Evolutionary conservation across 2,113 vertebrate species (phyloP).

Genomic region (Plecotus auritus): DNA sequence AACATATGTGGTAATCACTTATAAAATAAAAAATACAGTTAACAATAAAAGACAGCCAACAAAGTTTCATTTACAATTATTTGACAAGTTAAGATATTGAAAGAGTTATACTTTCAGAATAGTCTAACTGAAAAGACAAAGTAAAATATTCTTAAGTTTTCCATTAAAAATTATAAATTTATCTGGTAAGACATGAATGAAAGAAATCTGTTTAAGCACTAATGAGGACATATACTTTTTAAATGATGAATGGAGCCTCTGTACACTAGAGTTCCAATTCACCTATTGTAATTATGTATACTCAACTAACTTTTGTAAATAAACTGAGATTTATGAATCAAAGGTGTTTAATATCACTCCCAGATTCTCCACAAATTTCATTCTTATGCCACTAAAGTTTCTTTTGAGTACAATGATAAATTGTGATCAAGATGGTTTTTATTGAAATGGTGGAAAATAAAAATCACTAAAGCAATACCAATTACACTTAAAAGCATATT

Average conservation of each 20-base stretch:
- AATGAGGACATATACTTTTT: constrained; percentile 45
- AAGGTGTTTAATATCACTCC: constrained; percentile 45
- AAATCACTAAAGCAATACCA: constrained; percentile 53
- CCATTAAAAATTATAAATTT: constrained; percentile 15
- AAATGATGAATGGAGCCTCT: constrained; percentile 41
- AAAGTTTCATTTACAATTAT: constrained; percentile 9
- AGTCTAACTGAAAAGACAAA: constrained; percentile 19
- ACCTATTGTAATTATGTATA: constrained; percentile 44
- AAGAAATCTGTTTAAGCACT: constrained; percentile 33
- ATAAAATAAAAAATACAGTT: not conserved
- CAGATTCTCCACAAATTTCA: constrained; percentile 61
- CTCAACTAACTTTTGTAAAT: constrained; percentile 34
- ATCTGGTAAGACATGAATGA: not conserved
- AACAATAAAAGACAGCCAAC: not conserved
- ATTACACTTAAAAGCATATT: constrained; percentile 16
- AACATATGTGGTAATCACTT: not conserved
- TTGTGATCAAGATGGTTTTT: constrained; percentile 64
- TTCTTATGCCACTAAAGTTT: constrained; percentile 51
- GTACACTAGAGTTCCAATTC: constrained; percentile 48
- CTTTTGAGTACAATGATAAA: constrained; percentile 56
- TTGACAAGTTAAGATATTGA: not conserved
- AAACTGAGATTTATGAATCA: constrained; percentile 39
- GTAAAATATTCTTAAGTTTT: constrained; percentile 27
- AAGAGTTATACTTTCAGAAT: not conserved
- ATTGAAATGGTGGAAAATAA: constrained; percentile 45